Conservation (phyloP, 2,797 vertebrate species). For the Eulemur rubriventer region DNA sequence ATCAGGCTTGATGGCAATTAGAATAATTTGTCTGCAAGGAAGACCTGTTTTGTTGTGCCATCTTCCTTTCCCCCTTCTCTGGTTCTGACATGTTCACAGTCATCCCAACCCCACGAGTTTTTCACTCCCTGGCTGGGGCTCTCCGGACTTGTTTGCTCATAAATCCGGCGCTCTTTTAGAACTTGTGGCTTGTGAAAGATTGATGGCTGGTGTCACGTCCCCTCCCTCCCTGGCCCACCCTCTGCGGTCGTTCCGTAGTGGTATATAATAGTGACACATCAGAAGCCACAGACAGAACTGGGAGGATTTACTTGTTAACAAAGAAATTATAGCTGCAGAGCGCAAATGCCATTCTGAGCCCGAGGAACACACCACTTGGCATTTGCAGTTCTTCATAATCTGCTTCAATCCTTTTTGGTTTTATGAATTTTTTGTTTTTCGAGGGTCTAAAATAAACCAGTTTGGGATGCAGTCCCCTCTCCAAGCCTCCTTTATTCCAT, state of each 20-base stretch:
- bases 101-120: neutral
- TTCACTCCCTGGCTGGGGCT: neutral
- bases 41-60: neutral
- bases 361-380: neutral
- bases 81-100: neutral
- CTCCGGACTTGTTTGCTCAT: neutral
- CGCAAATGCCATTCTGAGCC: neutral
- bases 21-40: neutral
- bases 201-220: neutral
- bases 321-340: constrained; percentile 14
- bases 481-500: neutral
- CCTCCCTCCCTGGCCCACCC: neutral
- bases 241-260: rapidly evolving
- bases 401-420: constrained; percentile 1
- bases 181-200: constrained; percentile 40
- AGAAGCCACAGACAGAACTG: constrained; percentile 5
- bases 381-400: neutral
- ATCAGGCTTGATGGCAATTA: neutral
- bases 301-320: constrained; percentile 51
- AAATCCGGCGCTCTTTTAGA: constrained; percentile 32
- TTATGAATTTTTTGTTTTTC: neutral
- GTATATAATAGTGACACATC: neutral
- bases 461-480: neutral
- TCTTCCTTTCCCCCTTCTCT: neutral
- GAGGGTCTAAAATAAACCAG: neutral